Conservation (phyloP, 2,888 invertebrate species). For the Rosalia funebris region DNA sequence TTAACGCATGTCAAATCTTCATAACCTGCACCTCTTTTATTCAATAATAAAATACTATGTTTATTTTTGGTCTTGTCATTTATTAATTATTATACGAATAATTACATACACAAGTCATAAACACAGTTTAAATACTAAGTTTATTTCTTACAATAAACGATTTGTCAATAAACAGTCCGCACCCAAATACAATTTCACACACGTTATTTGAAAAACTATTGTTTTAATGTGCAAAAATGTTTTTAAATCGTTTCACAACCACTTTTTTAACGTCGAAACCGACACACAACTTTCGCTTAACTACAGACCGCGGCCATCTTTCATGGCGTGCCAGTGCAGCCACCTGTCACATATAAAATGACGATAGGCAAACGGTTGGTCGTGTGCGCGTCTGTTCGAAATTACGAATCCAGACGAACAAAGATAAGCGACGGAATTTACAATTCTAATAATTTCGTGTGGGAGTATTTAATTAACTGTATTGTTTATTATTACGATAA, state of each 20-base stretch:
- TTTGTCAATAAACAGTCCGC: conserved; percentile 28
- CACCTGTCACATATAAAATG: conserved; percentile 62
- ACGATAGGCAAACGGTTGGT: conserved; percentile 46
- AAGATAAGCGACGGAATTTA: conserved; percentile 19
- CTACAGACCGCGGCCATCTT: conserved; percentile 61
- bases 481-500: not conserved
- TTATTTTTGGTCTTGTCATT: conserved; percentile 24
- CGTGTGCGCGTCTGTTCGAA: conserved; percentile 52
- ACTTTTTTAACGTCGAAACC: conserved; percentile 46
- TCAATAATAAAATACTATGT: conserved; percentile 18
- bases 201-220: conserved; percentile 47
- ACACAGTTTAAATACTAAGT: conserved; percentile 39
- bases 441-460: conserved; percentile 5
- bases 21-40: conserved; percentile 17
- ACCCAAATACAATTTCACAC: conserved; percentile 35
- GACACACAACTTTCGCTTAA: conserved; percentile 56
- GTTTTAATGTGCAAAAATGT: conserved; percentile 44
- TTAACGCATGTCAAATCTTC: conserved; percentile 37
- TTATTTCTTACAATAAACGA: conserved; percentile 23
- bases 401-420: conserved; percentile 14
- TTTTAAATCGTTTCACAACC: conserved; percentile 53
- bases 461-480: conserved; percentile 15
- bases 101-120: conserved; percentile 36
- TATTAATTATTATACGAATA: conserved; percentile 19
- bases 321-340: conserved; percentile 62